Percentiles rank a stretch among this genome's conserved stretches.
phyloP scores from a whole-genome alignment of 2,888 invertebrate genomes.

The Aethes cnicana region DNA sequence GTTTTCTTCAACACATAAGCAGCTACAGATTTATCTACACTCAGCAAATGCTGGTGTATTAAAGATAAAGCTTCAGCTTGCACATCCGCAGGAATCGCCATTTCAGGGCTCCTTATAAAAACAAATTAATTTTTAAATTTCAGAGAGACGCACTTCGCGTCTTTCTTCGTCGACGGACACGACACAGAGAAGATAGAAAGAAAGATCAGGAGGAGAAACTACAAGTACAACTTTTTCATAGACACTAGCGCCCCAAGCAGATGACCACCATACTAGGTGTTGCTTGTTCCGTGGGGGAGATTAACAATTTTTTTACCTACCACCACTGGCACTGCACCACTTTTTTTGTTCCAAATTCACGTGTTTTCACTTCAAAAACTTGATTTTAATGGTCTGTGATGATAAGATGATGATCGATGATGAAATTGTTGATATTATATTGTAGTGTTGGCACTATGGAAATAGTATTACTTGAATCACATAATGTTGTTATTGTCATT shows the following conservation, averaged over 20 bases:
- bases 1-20: constrained; percentile 86
- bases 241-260: no score
- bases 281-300: no score
- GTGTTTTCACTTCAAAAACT: no score
- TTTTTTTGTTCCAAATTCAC: no score
- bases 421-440: no score
- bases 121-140: constrained; percentile 7
- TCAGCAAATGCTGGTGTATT: constrained; percentile 85
- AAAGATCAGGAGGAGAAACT: no score
- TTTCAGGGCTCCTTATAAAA: constrained; percentile 38
- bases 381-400: no score
- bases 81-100: constrained; percentile 58
- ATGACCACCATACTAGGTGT: no score
- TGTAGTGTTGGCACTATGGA: background rate
- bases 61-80: constrained; percentile 73
- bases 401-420: no score
- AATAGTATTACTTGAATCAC: background rate
- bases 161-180: background rate
- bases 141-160: constrained; percentile 17
- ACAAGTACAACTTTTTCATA: no score
- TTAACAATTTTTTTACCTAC: no score
- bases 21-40: constrained; percentile 85
- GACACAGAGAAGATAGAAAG: constrained; percentile 21
- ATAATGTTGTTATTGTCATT: background rate
- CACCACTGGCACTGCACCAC: no score